Evolutionary conservation across 2,888 invertebrate species (phyloP).

Genomic region (Galeruca laticollis): DNA sequence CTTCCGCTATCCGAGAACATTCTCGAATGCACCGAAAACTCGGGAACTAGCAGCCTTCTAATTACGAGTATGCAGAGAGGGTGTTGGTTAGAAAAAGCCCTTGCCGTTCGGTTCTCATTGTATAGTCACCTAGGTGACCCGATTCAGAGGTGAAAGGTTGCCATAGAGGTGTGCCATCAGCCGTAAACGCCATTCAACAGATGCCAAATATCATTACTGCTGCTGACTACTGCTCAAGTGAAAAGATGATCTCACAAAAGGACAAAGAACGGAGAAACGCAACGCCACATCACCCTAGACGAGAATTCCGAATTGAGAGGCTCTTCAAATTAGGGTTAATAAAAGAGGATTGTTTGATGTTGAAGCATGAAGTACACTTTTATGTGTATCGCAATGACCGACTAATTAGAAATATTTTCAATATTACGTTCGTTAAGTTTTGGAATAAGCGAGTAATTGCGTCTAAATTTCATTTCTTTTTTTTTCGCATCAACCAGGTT

Average conservation of each 20-base stretch:
- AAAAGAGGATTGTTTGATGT: conserved; percentile 26
- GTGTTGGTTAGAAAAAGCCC: conserved; percentile 32
- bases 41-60: conserved; percentile 25
- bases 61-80: conserved; percentile 37
- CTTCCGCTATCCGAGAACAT: neutral
- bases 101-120: conserved; percentile 42
- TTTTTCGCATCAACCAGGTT: no score
- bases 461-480: neutral
- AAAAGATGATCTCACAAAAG: conserved; percentile 44
- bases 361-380: neutral
- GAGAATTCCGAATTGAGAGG: conserved; percentile 24
- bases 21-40: conserved; percentile 13
- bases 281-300: conserved; percentile 19
- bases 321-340: conserved; percentile 30
- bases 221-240: conserved; percentile 41
- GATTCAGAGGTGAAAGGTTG: conserved; percentile 62
- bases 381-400: neutral
- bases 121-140: conserved; percentile 61
- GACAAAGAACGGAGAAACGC: conserved; percentile 39
- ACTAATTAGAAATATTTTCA: neutral
- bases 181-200: conserved; percentile 53
- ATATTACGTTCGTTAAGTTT: neutral
- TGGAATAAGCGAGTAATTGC: neutral
- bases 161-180: conserved; percentile 62
- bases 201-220: conserved; percentile 48